A percentile compares a stretch with the other conserved stretches of the same genome.
Conservation (phyloP, 2,113 vertebrate genomes). For the Tricholaema leucomelas region DNA sequence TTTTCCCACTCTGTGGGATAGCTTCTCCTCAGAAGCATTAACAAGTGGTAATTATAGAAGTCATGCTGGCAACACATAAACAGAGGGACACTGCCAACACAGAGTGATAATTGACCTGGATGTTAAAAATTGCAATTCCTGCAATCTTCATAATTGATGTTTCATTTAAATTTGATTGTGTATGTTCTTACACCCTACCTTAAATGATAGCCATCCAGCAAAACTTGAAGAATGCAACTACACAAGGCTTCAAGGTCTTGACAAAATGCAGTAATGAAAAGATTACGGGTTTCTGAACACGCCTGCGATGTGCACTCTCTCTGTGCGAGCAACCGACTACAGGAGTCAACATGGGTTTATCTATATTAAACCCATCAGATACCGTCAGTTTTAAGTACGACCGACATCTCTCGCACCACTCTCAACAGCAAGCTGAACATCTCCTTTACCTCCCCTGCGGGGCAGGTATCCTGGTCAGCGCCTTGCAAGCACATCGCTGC, state of each 20-base stretch:
- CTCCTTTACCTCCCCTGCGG: background rate
- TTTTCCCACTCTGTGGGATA: background rate
- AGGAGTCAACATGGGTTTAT: background rate
- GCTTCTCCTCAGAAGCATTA: slow-evolving; percentile 14
- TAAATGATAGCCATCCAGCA: background rate
- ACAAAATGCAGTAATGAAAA: background rate
- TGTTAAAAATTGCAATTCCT: background rate
- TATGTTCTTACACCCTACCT: background rate
- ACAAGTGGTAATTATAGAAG: background rate
- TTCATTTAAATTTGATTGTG: background rate
- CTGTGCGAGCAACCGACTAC: rapidly evolving
- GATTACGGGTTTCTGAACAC: rapidly evolving
- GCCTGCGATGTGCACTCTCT: rapidly evolving
- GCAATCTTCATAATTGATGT: background rate
- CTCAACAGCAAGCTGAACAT: background rate
- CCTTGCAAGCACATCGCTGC: rapidly evolving
- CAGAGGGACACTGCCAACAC: background rate
- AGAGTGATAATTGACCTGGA: background rate
- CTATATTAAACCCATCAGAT: rapidly evolving
- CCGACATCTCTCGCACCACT: rapidly evolving
- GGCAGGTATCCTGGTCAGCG: rapidly evolving
- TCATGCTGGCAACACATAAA: background rate
- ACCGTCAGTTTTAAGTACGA: background rate
- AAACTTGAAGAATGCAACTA: background rate
- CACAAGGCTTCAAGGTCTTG: background rate